Base-by-base conservation (phyloP, 2,888 invertebrate species). In the Yponomeuta malinellus region DNA sequence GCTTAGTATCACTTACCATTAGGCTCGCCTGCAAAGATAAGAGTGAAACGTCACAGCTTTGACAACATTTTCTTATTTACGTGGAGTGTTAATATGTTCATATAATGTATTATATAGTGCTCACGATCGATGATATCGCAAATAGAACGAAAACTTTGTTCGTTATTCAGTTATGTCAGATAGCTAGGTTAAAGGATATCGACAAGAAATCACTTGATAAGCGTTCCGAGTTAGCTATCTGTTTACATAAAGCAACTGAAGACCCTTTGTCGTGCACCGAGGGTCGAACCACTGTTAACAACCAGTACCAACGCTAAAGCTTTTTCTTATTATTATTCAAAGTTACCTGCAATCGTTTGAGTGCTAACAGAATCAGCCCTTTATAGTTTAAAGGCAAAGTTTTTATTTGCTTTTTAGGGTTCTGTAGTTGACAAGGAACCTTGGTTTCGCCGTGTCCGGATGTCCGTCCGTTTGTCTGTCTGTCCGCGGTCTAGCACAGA, bases 191-290 rank as follows among this genome's bases (percentile, higher is more conserved):
- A 29, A 68, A 79, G 76, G 76, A 77, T 82, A 81, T 80, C 78
- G 78, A 79, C 77, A 75, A 76, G 76, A 75, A 74, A 79, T 79
- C 78, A 78, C 79, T 75, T 87, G 88, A 88, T 89, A 89, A 90
- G 86, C 83, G 78, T 84, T 81, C 81, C 79, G 83, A 82, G 83
- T 86, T 86, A 84, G 82, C 84, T 89, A 87, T 88, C 88, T 89
- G 87, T 90, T 89, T 89, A 86, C 85, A 87, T 85, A 88, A 85
- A 86, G 86, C 84, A 85, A 90, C 89, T 89, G 85, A 85, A 82
- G 81, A 79, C 76, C 86, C 83, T 84, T 90, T 90, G 90, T 90
- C 86, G 78, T 76, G 77, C 79, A 78, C 81, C 78, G 80, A 85
- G 86, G 86, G 85, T 85, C 81, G 80, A 80, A 83, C 84, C 88